Evolutionary conservation across 2,888 invertebrate genomes (phyloP), one percentile per base, ranked within the genome.

Genomic region (Luperina nickerlii): DNA sequence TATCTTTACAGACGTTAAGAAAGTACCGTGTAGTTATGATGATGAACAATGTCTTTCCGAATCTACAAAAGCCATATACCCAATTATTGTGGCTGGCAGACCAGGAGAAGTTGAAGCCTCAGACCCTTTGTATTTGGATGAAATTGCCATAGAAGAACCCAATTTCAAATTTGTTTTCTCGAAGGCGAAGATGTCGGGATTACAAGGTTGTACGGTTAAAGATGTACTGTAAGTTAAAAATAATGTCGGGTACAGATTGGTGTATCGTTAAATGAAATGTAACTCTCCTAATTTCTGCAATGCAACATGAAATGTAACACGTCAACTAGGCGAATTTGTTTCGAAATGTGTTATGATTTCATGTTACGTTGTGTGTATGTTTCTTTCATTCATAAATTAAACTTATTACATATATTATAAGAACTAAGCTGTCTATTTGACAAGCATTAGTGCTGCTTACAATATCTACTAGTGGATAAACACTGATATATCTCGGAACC

Each of bases 81-180:
- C 75, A n/a, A 60, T 63, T 1, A 70, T 86, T 27, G 79, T 81
- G 18, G 73, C 74, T 7, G 93, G 91, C 15, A 87, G 88, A 32
- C 90, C 91, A 24, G 85, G 87, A 0, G 88, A 87, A 13, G 80
- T 92, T 2, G 83, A 87, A 7, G 63, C 87, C 7, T 87, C 88
- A 13, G 93, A 94, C 51, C 93, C 93, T 11, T 57, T 93, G 5
- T 54, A 78, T 7, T 32, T 89, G 9, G 86, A 91, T 20, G 48
- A 60, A 45, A 78, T 90, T 67, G 27, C 76, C 45, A 80, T 78
- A 24, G 32, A 67, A 1, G 74, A 87, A 8, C 73, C 82, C 11
- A 81, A 83, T 15, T 20, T 85, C 1, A 80, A 76, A 20, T 87
- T 79, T 57, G 70, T 72, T 1, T 27, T 89, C 9, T 81, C 15